Evolutionary conservation across 2,797 vertebrate species (phyloP).

Genomic region (Gadopsis bispinosus): DNA sequence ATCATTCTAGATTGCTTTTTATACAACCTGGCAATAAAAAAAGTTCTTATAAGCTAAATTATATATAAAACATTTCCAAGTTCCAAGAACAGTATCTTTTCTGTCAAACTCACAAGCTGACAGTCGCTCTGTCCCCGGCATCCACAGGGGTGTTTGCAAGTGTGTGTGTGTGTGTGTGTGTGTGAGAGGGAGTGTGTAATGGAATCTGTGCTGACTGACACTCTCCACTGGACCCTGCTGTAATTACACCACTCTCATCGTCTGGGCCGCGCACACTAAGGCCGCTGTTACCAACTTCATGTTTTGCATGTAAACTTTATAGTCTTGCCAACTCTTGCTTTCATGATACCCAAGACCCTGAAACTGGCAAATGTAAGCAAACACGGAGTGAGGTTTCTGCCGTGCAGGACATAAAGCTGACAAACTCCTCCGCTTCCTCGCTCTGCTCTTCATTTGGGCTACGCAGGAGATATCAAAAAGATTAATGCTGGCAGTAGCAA

Average conservation of each 20-base stretch:
- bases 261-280: constrained; percentile 84
- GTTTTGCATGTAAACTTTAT: constrained; percentile 90
- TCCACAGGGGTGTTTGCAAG: constrained; percentile 17
- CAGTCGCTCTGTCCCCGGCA: constrained; percentile 2
- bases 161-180: constrained; percentile 21
- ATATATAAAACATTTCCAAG: not conserved
- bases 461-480: constrained; percentile 20
- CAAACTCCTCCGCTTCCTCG: constrained; percentile 6
- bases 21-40: not conserved
- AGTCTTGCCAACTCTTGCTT: constrained; percentile 87
- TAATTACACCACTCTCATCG: constrained; percentile 90
- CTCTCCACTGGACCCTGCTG: constrained; percentile 88
- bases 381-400: constrained; percentile 79
- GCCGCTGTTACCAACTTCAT: constrained; percentile 86
- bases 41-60: not conserved
- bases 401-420: constrained; percentile 30
- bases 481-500: constrained; percentile 38
- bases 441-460: constrained; percentile 38
- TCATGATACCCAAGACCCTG: constrained; percentile 84
- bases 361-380: constrained; percentile 86
- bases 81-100: constrained; percentile 9
- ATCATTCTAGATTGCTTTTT: not conserved
- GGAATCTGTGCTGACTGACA: constrained; percentile 88
- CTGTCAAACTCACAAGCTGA: constrained; percentile 2
- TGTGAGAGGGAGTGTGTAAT: constrained; percentile 49